Percentiles rank a stretch among this genome's conserved stretches.
Evolutionary conservation across 2,888 invertebrate genomes (phyloP).

Genomic region (Terebella lapidaria): DNA sequence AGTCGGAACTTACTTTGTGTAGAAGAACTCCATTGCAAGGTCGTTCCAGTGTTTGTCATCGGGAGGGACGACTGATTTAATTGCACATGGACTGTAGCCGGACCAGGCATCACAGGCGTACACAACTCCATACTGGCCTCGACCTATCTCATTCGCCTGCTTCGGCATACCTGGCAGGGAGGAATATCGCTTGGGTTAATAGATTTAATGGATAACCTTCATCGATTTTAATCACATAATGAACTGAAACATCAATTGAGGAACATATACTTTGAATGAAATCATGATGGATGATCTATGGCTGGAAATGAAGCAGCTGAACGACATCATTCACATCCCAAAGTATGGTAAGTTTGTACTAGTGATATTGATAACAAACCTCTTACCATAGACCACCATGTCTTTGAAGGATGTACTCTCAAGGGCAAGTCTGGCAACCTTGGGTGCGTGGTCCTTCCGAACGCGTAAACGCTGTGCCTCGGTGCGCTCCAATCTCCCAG

Average conservation of each 20-base stretch:
- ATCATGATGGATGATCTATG: no score
- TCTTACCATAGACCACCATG: constrained; percentile 65
- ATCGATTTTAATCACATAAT: no score
- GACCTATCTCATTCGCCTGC: constrained; percentile 58
- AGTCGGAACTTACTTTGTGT: constrained; percentile 68
- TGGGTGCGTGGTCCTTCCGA: constrained; percentile 70
- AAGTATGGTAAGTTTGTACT: no score
- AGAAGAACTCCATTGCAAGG: constrained; percentile 85
- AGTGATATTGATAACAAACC: no score
- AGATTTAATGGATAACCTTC: no score
- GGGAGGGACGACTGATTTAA: constrained; percentile 82
- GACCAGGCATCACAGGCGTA: constrained; percentile 75
- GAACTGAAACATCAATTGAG: no score
- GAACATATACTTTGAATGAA: no score
- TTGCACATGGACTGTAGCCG: constrained; percentile 67
- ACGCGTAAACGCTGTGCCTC: constrained; percentile 66
- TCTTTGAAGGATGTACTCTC: constrained; percentile 81
- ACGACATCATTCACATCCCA: no score
- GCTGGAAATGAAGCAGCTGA: no score
- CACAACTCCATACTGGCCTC: constrained; percentile 87
- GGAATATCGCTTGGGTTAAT: no score
- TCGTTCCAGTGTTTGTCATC: constrained; percentile 87
- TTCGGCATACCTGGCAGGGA: constrained; percentile 58
- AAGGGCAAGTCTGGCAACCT: constrained; percentile 73
- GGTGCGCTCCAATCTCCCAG: constrained; percentile 70